These are phyloP conservation scores for Ceratosolen solmsi DNA, from an alignment of 1,140 invertebrate genomes.

Conservation along the genomic window DNA sequence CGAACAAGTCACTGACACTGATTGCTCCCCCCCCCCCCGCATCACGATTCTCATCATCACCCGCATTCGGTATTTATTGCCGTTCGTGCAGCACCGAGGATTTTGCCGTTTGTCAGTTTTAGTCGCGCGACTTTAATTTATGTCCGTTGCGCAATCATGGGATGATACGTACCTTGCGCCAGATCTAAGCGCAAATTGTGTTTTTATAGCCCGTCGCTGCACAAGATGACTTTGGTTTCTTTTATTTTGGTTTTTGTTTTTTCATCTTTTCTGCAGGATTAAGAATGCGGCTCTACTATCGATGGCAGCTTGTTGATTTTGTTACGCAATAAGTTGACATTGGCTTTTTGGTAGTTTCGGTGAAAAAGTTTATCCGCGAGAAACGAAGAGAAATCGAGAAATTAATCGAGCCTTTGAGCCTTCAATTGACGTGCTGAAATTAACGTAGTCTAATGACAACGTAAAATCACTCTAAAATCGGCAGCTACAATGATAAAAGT, in stretches of 20 bases:
- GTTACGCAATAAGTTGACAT: no score
- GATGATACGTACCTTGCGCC: background rate
- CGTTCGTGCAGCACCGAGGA: background rate
- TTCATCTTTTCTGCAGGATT: no score
- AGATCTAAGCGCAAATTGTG: background rate
- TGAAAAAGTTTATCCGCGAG: no score
- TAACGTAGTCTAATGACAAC: no score
- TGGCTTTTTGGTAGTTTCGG: no score
- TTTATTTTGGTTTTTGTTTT: background rate
- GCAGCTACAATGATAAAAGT: no score
- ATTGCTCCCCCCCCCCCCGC: background rate
- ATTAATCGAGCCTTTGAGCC: no score
- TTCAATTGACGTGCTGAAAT: no score
- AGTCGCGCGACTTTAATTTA: slow-evolving; percentile 29
- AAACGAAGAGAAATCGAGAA: no score
- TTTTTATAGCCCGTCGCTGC: background rate
- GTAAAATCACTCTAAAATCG: no score
- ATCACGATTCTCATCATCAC: background rate
- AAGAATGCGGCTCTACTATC: no score
- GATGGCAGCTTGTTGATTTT: no score
- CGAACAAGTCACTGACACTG: slow-evolving; percentile 35
- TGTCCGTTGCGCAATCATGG: slow-evolving; percentile 7
- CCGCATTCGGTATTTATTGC: slow-evolving; percentile 5
- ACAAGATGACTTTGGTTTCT: background rate
- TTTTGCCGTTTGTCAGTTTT: background rate